A percentile compares a stretch with the other conserved stretches of the same genome.
Evolutionary conservation across 2,888 invertebrate species (phyloP).

Genomic region (Cepaea hortensis): DNA sequence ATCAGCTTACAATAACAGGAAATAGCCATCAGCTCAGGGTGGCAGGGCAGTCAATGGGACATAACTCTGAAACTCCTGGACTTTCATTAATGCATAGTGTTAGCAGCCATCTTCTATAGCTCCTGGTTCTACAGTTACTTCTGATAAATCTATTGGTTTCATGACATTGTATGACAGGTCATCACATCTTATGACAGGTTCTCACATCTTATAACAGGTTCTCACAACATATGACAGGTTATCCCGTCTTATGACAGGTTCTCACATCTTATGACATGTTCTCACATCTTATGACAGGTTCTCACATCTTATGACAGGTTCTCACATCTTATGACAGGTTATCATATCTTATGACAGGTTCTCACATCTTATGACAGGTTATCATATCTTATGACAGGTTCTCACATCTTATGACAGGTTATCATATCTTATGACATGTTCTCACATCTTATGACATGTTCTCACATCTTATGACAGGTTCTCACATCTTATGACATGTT

Average conservation of each 20-base stretch:
- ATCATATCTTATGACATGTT: background rate
- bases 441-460: background rate
- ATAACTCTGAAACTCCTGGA: too few relatives aligned
- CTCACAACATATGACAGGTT: background rate
- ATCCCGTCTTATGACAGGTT: background rate
- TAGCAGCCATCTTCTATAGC: too few relatives aligned
- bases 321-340: background rate
- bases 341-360: too few relatives aligned
- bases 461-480: background rate
- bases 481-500: too few relatives aligned
- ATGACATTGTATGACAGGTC: background rate
- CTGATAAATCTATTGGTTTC: background rate
- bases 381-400: background rate
- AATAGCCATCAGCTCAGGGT: too few relatives aligned
- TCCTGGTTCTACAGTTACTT: background rate
- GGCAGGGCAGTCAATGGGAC: too few relatives aligned
- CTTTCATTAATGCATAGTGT: too few relatives aligned
- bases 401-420: background rate
- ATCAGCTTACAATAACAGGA: too few relatives aligned
- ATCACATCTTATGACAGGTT: background rate
- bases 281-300: background rate
- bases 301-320: background rate
- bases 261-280: background rate
- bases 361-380: too few relatives aligned
- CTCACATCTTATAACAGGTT: background rate